These are phyloP conservation scores for Terrapene triunguis DNA, from an alignment of 2,113 vertebrate species.

Conservation along the genomic window DNA sequence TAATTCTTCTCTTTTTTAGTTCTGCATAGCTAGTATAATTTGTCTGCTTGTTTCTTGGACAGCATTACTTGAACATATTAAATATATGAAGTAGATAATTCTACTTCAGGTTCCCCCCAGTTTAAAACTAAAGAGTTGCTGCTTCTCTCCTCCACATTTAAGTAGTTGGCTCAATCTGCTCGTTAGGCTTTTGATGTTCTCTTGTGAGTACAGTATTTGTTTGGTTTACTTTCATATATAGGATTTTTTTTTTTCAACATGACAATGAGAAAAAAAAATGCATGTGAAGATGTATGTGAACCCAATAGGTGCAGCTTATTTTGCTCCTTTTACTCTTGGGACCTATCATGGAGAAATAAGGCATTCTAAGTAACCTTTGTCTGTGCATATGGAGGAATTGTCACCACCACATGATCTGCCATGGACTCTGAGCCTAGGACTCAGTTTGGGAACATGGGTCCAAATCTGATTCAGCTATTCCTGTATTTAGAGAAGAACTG, in stretches of 20 bases:
- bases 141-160: background rate
- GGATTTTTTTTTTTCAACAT: background rate
- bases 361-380: background rate
- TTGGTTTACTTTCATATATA: background rate
- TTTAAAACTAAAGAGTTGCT: background rate
- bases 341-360: background rate
- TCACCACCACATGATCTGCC: background rate
- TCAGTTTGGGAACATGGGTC: background rate
- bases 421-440: background rate
- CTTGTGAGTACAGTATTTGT: background rate
- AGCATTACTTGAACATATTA: background rate
- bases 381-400: background rate
- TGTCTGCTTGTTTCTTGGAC: background rate
- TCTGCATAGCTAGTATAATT: background rate
- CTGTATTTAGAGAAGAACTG: background rate
- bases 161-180: background rate
- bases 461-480: background rate
- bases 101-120: background rate
- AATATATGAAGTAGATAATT: background rate
- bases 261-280: background rate
- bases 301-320: background rate
- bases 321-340: background rate
- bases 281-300: background rate
- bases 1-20: background rate
- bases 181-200: background rate